Percentiles rank a stretch among this genome's conserved stretches.
Evolutionary conservation across 2,797 vertebrate species (phyloP).

Genomic region (Carduelis carduelis): DNA sequence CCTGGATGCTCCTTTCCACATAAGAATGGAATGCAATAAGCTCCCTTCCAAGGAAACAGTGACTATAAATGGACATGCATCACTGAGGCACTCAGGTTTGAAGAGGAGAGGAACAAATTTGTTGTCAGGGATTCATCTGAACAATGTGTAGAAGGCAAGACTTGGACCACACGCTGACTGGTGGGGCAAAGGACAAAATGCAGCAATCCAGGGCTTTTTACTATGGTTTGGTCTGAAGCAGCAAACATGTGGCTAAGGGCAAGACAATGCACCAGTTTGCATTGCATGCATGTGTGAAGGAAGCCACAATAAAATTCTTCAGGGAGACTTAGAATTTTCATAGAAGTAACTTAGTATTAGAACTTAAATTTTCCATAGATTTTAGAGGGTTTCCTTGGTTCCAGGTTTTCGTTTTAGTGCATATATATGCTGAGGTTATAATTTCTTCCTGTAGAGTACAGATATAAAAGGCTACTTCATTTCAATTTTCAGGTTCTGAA

Average conservation of each 20-base stretch:
- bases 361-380: not conserved
- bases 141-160: not conserved
- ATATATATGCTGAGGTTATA: not conserved
- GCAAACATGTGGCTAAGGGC: not conserved
- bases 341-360: too few species aligned
- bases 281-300: fast-evolving
- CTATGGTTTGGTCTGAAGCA: not conserved
- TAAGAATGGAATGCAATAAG: fast-evolving
- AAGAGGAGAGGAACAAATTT: not conserved
- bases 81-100: not conserved
- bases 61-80: not conserved
- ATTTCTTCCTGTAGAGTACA: not conserved
- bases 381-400: not conserved
- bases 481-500: not conserved
- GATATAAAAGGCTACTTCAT: not conserved
- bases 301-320: not conserved
- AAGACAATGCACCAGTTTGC: fast-evolving
- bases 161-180: not conserved
- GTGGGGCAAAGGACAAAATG: not conserved
- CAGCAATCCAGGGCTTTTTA: not conserved
- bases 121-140: not conserved
- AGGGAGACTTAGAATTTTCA: not conserved
- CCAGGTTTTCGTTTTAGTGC: not conserved
- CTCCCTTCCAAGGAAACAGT: not conserved
- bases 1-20: not conserved